Base-by-base conservation (phyloP, 2,888 invertebrate species). In the Caenorhabditis macrosperma region DNA sequence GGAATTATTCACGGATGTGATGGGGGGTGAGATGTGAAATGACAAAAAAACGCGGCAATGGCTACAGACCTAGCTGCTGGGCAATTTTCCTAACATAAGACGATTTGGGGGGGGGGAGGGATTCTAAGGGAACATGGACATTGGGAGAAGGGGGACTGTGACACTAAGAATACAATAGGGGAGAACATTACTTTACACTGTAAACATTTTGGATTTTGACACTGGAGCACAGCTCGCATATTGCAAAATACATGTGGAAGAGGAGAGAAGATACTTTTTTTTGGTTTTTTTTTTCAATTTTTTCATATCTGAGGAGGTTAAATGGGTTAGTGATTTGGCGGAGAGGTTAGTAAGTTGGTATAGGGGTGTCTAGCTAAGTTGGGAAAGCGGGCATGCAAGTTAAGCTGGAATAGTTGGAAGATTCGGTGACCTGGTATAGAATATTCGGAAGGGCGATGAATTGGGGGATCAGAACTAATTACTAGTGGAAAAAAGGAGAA, bases 151-250 rank as follows among this genome's bases (percentile, higher is more conserved):
- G 28, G 15, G 2, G 38, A 20, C n/a, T n/a, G n/a, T n/a, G n/a
- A n/a, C n/a, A 4, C 5, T 48, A 38, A 20, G 12, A 64, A 17
- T 26, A 15, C 5, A 26, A 15, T 30, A 22, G 44, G 10, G 15
- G 30, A 41, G 33, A 24, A 17, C 7, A 38, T 28, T 67, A n/a
- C n/a, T 66, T 55, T 67, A 59, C 59, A 59, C 61, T 61, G 52
- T 52, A 61, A 64, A 61, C 22, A 72, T 72, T 71, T 52, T 52
- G 24, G 24, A 35, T 63, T 63, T 59, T 50, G 60, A 20, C 30
- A 26, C 38, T 9, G 46, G 72, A 72, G 72, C 72, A 72, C 72
- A 50, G 72, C 72, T 72, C 63, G 26, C 72, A 55, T 26, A 10
- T 9, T 55, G 30, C 67, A 26, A 68, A 68, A 57, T 59, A 68